Base-by-base conservation (phyloP, 2,888 invertebrate species). In the Miltochrista miniata region DNA sequence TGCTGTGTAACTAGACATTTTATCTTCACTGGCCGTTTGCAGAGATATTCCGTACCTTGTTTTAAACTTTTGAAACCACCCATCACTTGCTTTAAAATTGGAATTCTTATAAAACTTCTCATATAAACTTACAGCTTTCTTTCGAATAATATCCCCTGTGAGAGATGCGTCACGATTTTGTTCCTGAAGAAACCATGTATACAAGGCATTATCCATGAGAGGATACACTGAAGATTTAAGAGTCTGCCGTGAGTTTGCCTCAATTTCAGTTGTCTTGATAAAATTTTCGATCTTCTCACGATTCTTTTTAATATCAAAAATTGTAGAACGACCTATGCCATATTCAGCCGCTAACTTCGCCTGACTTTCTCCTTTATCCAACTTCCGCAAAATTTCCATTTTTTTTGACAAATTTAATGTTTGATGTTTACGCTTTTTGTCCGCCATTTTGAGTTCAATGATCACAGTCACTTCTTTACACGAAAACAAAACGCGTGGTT, bases 291-390 rank as follows among this genome's bases (percentile, higher is more conserved):
- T 66, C 56, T 62, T 68, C 54, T 67, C 50, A 44, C 48, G 60
- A 45, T 69, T 64, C 24, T 66, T 66, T 55, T 61, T 64, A 60
- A 68, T 48, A 46, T 51, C 42, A n/a, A 42, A 8, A 37, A 48
- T 43, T 12, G 48, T 42, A 13, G 42, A 13, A 39, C 34, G 38
- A 9, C 48, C 56, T 48, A 64, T 56, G n/a, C 52, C 55, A 54
- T 61, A 64, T 48, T 61, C 63, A 55, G 61, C 62, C 50, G 65
- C 61, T 51, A 64, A 62, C 59, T 62, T 62, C 46, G 59, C 57
- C 60, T 60, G 64, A 55, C 61, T 69, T 61, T 64, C 55, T 55
- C 63, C 68, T 47, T 45, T 61, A 52, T 68, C 62, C 65, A 70
- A 64, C 58, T 56, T 66, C 46, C 51, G 56, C 56, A 65, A 61